Conservation (phyloP, 2,888 invertebrate species). For the Caenorhabditis panamensis region DNA sequence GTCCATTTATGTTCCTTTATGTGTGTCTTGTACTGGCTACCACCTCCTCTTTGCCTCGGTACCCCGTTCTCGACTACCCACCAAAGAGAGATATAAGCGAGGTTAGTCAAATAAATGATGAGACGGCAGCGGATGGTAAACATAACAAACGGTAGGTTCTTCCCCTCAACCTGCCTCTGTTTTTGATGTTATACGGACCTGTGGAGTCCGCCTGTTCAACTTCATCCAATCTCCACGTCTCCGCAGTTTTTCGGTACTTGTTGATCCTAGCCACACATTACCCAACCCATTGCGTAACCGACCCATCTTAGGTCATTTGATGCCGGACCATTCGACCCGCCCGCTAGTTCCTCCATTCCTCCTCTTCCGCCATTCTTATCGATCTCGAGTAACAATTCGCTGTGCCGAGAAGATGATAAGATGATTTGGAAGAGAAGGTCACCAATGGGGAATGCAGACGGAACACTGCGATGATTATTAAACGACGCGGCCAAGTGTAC, state of each 20-base stretch:
- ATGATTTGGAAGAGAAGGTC: not conserved
- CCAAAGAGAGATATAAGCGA: constrained; percentile 28
- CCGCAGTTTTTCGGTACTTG: not conserved
- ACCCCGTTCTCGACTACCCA: not conserved
- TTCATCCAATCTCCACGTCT: not conserved
- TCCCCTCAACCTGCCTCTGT: not conserved
- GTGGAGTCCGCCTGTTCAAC: too few species aligned
- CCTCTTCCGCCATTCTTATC: not conserved
- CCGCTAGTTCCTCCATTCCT: not conserved
- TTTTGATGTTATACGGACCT: not conserved
- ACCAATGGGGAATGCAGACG: not conserved
- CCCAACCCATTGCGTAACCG: not conserved
- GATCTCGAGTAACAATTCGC: not conserved
- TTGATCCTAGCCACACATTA: not conserved
- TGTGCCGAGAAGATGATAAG: not conserved
- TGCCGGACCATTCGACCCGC: not conserved
- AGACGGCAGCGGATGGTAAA: constrained; percentile 49
- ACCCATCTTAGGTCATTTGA: not conserved
- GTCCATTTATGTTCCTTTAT: not conserved
- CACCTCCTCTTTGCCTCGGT: not conserved
- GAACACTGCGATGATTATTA: not conserved
- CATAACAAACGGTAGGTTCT: constrained; percentile 40
- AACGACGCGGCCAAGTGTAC: not conserved
- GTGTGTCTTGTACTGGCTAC: constrained; percentile 5
- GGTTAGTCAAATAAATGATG: constrained; percentile 52